Evolutionary conservation across 2,797 vertebrate genomes (phyloP).

Genomic region (Prionace glauca): DNA sequence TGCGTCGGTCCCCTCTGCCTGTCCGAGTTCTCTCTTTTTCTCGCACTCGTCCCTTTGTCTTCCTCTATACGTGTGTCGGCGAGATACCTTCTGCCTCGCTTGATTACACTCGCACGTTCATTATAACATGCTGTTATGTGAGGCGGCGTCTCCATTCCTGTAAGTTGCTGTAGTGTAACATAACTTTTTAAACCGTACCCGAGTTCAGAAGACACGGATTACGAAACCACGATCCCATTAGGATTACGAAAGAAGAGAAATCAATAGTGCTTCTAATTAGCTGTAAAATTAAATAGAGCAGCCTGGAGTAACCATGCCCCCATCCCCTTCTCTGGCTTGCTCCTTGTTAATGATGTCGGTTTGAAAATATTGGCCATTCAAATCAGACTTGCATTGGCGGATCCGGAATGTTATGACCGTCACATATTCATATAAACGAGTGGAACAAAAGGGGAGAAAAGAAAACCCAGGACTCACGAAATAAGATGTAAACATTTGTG

Average conservation of each 20-base stretch:
- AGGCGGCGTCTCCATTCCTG: background rate
- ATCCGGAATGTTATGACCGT: background rate
- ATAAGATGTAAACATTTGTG: too few species aligned
- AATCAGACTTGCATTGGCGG: background rate
- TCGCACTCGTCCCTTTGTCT: background rate
- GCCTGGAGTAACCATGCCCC: background rate
- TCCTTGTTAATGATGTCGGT: background rate
- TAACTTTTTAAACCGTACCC: background rate
- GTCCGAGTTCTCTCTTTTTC: background rate
- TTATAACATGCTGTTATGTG: background rate
- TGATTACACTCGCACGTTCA: background rate
- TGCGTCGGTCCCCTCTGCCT: background rate
- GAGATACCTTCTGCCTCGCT: background rate
- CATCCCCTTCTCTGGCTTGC: background rate
- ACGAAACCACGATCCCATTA: constrained; percentile 14
- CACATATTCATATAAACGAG: background rate
- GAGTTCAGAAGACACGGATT: constrained; percentile 27
- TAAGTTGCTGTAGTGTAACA: too few species aligned
- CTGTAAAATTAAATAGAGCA: constrained; percentile 32
- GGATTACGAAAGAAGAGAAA: constrained; percentile 17
- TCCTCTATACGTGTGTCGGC: too few species aligned
- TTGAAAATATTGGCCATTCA: background rate
- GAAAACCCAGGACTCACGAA: background rate
- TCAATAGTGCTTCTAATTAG: constrained; percentile 29
- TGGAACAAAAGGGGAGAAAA: background rate